A percentile compares a stretch with the other conserved stretches of the same genome.
Evolutionary conservation across 2,888 invertebrate genomes (phyloP).

Genomic region (Chironomus tentans): DNA sequence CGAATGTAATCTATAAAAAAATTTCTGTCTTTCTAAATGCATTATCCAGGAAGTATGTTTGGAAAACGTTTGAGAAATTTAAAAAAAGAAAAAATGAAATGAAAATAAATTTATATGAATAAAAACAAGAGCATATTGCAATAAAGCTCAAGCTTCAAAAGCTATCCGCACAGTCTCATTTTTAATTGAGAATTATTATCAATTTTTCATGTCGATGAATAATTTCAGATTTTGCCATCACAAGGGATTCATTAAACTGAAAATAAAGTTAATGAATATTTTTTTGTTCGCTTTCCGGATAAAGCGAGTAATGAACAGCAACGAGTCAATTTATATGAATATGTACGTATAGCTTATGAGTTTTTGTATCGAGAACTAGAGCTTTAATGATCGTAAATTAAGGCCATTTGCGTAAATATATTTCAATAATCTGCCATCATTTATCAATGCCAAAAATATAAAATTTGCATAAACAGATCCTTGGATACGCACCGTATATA

Average conservation of each 20-base stretch:
- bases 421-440: constrained; percentile 26
- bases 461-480: constrained; percentile 26
- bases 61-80: not conserved
- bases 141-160: too few relatives aligned
- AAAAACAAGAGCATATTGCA: too few relatives aligned
- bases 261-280: not conserved
- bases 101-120: not conserved
- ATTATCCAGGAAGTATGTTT: constrained; percentile 18
- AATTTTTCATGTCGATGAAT: constrained; percentile 1
- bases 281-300: not conserved
- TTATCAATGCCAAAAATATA: constrained; percentile 22
- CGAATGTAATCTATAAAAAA: constrained; percentile 22
- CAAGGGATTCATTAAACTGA: not conserved
- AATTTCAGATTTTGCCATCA: not conserved
- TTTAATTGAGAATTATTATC: constrained; percentile 23
- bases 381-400: constrained; percentile 18
- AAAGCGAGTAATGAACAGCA: not conserved
- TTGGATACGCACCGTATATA: not conserved
- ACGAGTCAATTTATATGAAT: not conserved
- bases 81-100: not conserved
- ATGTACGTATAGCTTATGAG: not conserved
- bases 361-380: not conserved
- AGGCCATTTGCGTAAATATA: constrained; percentile 23
- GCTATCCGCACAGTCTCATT: not conserved
- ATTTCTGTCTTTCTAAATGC: constrained; percentile 3